Base-by-base conservation (phyloP, 2,797 vertebrate species). In the Odontamblyopus lacepedii region DNA sequence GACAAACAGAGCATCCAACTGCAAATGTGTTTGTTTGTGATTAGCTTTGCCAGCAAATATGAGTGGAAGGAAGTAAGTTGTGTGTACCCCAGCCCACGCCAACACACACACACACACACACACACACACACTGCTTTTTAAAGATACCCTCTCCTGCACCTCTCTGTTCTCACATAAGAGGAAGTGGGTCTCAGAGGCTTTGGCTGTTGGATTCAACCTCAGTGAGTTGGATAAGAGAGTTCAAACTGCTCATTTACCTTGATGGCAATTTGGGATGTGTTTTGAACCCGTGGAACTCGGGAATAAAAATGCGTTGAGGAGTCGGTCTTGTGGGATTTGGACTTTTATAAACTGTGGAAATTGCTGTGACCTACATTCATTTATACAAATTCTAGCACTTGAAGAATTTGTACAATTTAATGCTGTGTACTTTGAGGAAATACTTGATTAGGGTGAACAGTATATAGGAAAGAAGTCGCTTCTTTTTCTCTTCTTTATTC, bases 81-180 rank as follows among this genome's bases (percentile, higher is more conserved):
- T 56, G 26, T 35, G 70, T 67, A 74, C 80, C 70, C 23, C 69
- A 75, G 79, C 87, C 63, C 73, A 81, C 85, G 83, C 84, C 1
- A 1, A 41, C 38, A 41, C 38, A 41, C 38, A 86, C 88, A 68
- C 81, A 81, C 65, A 73, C 76, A 68, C 78, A 63, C 66, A 62
- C 19, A 69, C 72, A 80, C 86, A 85, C 85, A 85, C 87, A 68
- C 65, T 79, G 74, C 78, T 80, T 76, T 79, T 88, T 83, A 80
- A 63, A 53, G 86, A 74, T 73, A 60, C 70, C 84, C 73, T 73
- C 66, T 79, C 41, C 7, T 74, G 67, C 78, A 77, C 74, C 75
- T 78, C 69, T 78, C 74, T 85, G 71, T 78, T 83, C 78, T 76
- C 78, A 87, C 82, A 87, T 81, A 41, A 87, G 77, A 83, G 70